phyloP scores from a whole-genome alignment of 2,797 vertebrate genomes.

The Falco peregrinus region DNA sequence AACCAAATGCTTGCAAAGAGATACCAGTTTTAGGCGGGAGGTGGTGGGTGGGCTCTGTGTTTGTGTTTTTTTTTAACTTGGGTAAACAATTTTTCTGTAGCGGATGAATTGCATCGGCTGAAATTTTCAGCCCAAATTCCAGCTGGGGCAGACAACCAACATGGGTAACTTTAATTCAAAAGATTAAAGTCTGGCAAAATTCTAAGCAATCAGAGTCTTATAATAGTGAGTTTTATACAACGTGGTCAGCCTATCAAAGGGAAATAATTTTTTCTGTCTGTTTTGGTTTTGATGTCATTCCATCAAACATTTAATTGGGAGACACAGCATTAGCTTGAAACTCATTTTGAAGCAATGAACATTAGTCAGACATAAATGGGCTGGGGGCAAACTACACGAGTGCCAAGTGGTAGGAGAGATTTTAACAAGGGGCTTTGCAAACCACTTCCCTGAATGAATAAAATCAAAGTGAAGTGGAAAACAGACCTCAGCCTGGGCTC shows the following conservation, averaged over 20 bases:
- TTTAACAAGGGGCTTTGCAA: neutral
- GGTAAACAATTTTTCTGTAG: neutral
- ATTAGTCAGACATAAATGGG: constrained; percentile 17
- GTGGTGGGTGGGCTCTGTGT: neutral
- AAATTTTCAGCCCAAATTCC: neutral
- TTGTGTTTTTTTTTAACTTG: neutral
- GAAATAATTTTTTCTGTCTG: constrained; percentile 22
- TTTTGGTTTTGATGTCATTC: constrained; percentile 56
- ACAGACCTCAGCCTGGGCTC: neutral
- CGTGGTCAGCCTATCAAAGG: constrained; percentile 1
- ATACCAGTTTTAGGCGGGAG: neutral
- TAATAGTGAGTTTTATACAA: constrained; percentile 10
- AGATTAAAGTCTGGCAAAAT: constrained; percentile 10
- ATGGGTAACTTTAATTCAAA: neutral
- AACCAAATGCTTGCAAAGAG: neutral
- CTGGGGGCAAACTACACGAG: neutral
- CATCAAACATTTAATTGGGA: constrained; percentile 47
- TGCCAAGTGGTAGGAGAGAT: neutral
- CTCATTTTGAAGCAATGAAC: constrained; percentile 28
- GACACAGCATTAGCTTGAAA: constrained; percentile 19
- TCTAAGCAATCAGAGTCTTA: neutral
- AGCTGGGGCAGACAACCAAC: neutral
- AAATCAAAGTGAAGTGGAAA: neutral
- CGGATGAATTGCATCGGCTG: neutral
- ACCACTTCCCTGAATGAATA: neutral